Percentiles rank a stretch among this genome's conserved stretches.
Evolutionary conservation across 2,113 vertebrate genomes (phyloP).

Genomic region (Takifugu bimaculatus): DNA sequence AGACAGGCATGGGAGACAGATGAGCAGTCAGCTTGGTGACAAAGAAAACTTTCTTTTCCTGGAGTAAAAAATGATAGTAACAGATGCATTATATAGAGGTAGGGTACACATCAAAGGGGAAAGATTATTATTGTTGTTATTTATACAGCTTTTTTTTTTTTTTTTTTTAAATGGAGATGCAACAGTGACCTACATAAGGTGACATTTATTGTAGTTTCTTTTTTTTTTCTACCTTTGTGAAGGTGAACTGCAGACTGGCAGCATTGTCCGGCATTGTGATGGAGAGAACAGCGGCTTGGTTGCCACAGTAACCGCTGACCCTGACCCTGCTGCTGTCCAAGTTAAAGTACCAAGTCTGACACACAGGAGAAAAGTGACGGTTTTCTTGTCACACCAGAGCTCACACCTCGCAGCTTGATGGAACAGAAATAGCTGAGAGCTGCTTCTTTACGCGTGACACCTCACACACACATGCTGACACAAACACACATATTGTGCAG

Average conservation of each 20-base stretch:
- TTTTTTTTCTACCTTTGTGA: slow-evolving; percentile 77
- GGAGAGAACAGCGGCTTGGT: slow-evolving; percentile 60
- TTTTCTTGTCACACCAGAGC: neutral
- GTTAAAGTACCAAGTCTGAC: slow-evolving; percentile 68
- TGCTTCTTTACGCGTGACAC: neutral
- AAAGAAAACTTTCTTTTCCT: slow-evolving; percentile 74
- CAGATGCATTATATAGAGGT: no score
- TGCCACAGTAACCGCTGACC: slow-evolving; percentile 72
- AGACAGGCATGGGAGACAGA: slow-evolving; percentile 55
- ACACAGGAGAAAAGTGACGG: slow-evolving; percentile 31
- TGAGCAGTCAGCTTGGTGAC: slow-evolving; percentile 65
- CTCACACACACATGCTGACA: slow-evolving; percentile 16
- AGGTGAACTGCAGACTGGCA: slow-evolving; percentile 78
- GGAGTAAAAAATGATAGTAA: slow-evolving; percentile 1
- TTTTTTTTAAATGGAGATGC: no score
- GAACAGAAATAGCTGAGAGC: neutral
- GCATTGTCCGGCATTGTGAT: slow-evolving; percentile 66
- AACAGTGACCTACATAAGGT: no score
- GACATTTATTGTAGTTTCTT: no score
- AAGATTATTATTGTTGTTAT: no score
- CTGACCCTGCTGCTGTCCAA: slow-evolving; percentile 72
- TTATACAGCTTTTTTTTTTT: no score
- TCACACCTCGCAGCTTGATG: neutral
- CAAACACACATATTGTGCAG: slow-evolving; percentile 11
- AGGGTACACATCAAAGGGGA: no score